Base-by-base conservation (phyloP, 2,888 invertebrate species). In the Epinotia ramella region DNA sequence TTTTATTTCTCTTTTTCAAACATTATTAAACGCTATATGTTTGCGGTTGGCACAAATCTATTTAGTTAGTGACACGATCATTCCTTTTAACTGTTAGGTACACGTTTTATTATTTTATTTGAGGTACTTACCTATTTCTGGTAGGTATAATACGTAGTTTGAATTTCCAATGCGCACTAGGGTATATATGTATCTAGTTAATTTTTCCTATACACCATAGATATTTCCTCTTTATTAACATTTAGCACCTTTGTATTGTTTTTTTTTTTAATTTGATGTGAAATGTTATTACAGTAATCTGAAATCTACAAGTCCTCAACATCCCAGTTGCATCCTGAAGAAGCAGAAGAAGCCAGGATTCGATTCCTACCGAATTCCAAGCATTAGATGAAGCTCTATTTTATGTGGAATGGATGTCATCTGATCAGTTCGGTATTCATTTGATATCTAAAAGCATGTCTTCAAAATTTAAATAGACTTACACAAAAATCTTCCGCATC, bases 1-100 rank as follows among this genome's bases (percentile, higher is more conserved):
- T 67, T 78, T 76, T 73, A 73, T 76, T 77, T 40, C 53, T 53
- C 56, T 46, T 70, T 70, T 62, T 62, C 44, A 46, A 59, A 69
- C 60, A 60, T 69, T 67, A 67, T 67, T 60, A 69, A 46, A 44
- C 57, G 59, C 49, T 49, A 65, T 64, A 44, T 65, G 65, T 57
- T 68, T 18, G 40, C 20, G 59, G 59, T 59, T 68, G 60, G 24
- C 59, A n/a, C n/a, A 53, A 59, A 57, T 20, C 20, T 59, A 59
- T 44, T 68, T 44, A 18, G 59, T 44, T 56, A 18, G 40, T 68
- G 57, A 68, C 44, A 68, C 24, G 24, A 68, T 59, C 59, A 44
- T 68, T 57, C n/a, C 3, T 20, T 40, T 60, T 18, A 40, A 20
- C 40, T 57, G 18, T 11, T 20, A 28, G 24, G 24, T 28, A 20